Base-by-base conservation (phyloP, 2,888 invertebrate species). In the Proisotoma minuta region DNA sequence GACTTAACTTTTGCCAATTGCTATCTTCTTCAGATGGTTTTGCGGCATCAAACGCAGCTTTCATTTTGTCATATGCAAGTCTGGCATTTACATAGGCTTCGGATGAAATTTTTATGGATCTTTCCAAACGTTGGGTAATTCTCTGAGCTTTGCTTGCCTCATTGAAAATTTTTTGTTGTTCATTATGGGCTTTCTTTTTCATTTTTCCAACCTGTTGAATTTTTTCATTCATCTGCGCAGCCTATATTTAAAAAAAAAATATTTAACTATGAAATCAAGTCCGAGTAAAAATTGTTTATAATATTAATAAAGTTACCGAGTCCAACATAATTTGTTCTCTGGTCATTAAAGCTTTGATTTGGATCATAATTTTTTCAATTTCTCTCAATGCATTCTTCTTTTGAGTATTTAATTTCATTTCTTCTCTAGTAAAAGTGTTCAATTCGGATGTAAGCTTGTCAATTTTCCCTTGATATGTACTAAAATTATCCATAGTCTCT, bases 61-160 rank as follows among this genome's bases (percentile, higher is more conserved):
- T 49, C 70, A 73, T 68, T 48, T 73, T 71, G 47, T 73, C 73
- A 43, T 71, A 66, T 1, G 71, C 66, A 12, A 73, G 49, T 57
- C 62, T 70, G 1, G 69, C 66, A 50, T 69, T 73, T 0, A 70
- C 24, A 49, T 62, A 66, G 1, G 69, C 57, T 23, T 73, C 73
- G 1, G 60, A 43, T 2, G 68, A 64, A 56, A 69, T 62, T 29
- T 62, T 59, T 15, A 70, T 65, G 0, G 54, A 40, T 23, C 73
- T 43, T 49, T 71, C 73, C n/a, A 70, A 26, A 39, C 60, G 59
- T 15, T 65, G 66, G 10, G 66, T 56, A 39, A 70, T 69, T 34
- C 69, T 48, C 2, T 64, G 58, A 29, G 68, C 63, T 62, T 67
- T 68, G 18, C 59, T 68, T 5, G 73, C 65, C 20, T 68, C 66